Conservation (phyloP, 1,140 invertebrate genomes). For the Drosophila malerkotliana region DNA sequence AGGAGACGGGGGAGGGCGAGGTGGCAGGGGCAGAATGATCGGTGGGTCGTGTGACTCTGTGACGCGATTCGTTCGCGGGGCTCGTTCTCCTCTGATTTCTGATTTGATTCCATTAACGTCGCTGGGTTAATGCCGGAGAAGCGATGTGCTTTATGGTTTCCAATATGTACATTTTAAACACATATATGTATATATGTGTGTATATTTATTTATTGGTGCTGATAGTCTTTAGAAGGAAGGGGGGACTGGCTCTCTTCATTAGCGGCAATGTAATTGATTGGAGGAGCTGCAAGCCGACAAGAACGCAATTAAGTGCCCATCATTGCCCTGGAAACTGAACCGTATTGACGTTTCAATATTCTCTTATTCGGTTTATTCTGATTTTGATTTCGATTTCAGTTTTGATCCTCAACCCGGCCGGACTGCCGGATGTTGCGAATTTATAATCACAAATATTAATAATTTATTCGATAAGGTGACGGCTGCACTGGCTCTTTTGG, state of each 20-base stretch:
- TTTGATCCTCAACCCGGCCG: slow-evolving; percentile 10
- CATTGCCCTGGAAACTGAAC: slow-evolving; percentile 25
- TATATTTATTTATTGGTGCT: slow-evolving; percentile 10
- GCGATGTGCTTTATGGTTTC: slow-evolving; percentile 11
- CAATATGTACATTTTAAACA: slow-evolving; percentile 3
- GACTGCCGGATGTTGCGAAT: slow-evolving; percentile 52
- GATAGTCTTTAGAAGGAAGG: slow-evolving; percentile 20
- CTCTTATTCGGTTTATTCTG: background rate
- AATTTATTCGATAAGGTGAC: slow-evolving; percentile 37
- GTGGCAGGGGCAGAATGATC: slow-evolving; percentile 8
- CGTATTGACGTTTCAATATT: slow-evolving; percentile 20
- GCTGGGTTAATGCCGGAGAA: slow-evolving; percentile 36
- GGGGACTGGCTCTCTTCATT: slow-evolving; percentile 4
- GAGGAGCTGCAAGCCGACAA: slow-evolving; percentile 18
- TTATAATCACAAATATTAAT: slow-evolving; percentile 44
- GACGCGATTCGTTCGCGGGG: slow-evolving; percentile 53
- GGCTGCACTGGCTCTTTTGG: slow-evolving; percentile 21
- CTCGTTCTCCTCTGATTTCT: slow-evolving; percentile 37
- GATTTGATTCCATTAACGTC: slow-evolving; percentile 71
- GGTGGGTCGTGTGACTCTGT: slow-evolving; percentile 63
- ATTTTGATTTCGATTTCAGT: slow-evolving; percentile 14
- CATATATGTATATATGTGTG: background rate
- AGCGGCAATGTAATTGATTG: slow-evolving; percentile 55
- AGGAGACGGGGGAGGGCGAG: background rate
- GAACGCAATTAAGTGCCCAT: slow-evolving; percentile 56